Evolutionary conservation across 2,113 vertebrate genomes (phyloP), one percentile per base, ranked within the genome.

Genomic region (Notechis scutatus): DNA sequence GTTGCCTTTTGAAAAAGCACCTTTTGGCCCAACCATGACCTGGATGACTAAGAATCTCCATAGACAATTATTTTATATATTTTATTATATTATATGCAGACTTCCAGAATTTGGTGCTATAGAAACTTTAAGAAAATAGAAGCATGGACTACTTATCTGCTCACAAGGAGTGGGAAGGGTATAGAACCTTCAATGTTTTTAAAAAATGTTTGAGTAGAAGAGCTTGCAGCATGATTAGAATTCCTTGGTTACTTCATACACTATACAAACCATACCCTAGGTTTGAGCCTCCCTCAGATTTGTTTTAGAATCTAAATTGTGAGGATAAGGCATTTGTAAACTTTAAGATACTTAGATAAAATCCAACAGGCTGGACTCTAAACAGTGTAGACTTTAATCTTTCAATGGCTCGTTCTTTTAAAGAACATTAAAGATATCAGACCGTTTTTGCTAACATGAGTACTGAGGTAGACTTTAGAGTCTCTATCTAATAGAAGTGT

Each of bases 381-480:
- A 93, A 96, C 42, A 42, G 1, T 93, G 1, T 0, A 92, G 85
- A 88, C 26, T 95, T 93, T 74, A 12, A 91, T 94, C 94, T 96
- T 95, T 96, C 95, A 93, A 8, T 94, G 90, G 95, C 59, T 97
- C 95, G 95, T 94, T 95, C 92, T 91, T 93, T 93, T 94, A 91
- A 92, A 91, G 81, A 93, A 89, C 90, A 94, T 94, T 69, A 89
- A 95, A 93, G 18, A 54, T 50, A 93, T 86, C 93, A 93, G 92
- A 4, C 90, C 18, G 90, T 61, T 20, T 57, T 23, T 34, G 18
- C 88, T 64, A n/a, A 56, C n/a, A 42, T 5, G 42, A 50, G n/a
- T 74, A 69, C 69, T 87, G 12, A 26, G 29, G 5, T 4, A 8
- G 23, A 56, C 45, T 34, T 85, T 42, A 50, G 29, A 61, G 26